These are phyloP conservation scores for Sinelater perroti DNA, from an alignment of 2,888 invertebrate genomes.

Conservation along the genomic window DNA sequence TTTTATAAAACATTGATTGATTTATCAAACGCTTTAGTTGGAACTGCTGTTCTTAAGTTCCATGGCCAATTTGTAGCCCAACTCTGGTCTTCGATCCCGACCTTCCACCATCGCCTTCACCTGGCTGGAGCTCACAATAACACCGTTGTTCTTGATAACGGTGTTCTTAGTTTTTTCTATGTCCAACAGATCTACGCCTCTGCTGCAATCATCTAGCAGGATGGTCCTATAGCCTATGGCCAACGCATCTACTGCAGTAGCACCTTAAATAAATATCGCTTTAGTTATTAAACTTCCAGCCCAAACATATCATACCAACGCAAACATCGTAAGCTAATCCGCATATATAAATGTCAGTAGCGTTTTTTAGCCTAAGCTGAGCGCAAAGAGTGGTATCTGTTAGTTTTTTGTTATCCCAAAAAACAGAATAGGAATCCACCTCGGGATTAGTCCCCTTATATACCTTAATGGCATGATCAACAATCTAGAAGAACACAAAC, in stretches of 20 bases:
- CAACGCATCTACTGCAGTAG: slow-evolving; percentile 88
- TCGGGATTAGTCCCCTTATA: slow-evolving; percentile 94
- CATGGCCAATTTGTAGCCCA: slow-evolving; percentile 88
- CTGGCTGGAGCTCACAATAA: slow-evolving; percentile 82
- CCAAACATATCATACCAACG: slow-evolving; percentile 70
- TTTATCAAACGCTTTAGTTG: slow-evolving; percentile 1
- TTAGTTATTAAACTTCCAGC: background rate
- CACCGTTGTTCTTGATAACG: slow-evolving; percentile 78
- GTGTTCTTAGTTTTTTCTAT: slow-evolving; percentile 84
- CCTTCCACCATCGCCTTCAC: slow-evolving; percentile 89
- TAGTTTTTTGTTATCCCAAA: slow-evolving; percentile 96
- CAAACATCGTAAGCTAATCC: slow-evolving; percentile 96
- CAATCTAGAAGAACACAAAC: slow-evolving; percentile 64
- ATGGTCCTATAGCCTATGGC: slow-evolving; percentile 90
- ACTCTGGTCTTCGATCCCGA: slow-evolving; percentile 83
- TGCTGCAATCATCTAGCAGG: slow-evolving; percentile 88
- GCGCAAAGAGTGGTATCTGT: slow-evolving; percentile 85
- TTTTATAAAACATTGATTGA: slow-evolving; percentile 3
- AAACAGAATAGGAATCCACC: slow-evolving; percentile 97
- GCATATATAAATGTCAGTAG: slow-evolving; percentile 93
- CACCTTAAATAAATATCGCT: slow-evolving; percentile 64
- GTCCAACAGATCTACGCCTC: slow-evolving; percentile 86
- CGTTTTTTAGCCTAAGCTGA: slow-evolving; percentile 79
- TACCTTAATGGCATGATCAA: slow-evolving; percentile 79
- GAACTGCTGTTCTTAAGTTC: slow-evolving; percentile 68